Conservation (phyloP, 53 echinoderm and acorn worm genomes). For the Patiria pectinifera region DNA sequence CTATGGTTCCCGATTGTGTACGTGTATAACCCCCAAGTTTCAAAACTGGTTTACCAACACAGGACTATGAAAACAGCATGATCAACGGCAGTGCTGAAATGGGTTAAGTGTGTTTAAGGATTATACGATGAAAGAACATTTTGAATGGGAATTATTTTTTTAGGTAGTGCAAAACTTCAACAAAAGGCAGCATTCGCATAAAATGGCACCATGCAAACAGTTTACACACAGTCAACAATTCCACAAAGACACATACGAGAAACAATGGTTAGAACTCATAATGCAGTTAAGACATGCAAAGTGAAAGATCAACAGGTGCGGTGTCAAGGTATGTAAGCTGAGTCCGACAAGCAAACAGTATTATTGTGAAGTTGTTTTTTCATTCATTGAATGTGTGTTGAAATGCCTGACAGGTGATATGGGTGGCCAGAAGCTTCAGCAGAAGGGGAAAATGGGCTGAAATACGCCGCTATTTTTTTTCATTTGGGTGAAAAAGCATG, state of each 20-base stretch:
- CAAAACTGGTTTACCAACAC: not conserved
- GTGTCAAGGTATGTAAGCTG: constrained; percentile 45
- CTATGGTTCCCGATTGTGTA: not conserved
- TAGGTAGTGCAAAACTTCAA: constrained; percentile 8
- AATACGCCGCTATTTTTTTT: constrained; percentile 37
- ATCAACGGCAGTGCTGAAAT: constrained; percentile 18
- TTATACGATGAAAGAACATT: constrained; percentile 28
- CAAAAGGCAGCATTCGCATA: constrained; percentile 19
- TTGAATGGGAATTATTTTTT: not conserved
- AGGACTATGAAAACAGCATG: constrained; percentile 40
- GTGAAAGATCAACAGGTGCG: constrained; percentile 35
- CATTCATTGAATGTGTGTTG: constrained; percentile 46
- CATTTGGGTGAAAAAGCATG: constrained; percentile 50
- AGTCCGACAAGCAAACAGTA: constrained; percentile 36
- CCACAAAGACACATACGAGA: not conserved
- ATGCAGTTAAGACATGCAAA: constrained; percentile 40
- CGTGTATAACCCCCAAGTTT: not conserved
- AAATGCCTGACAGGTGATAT: constrained; percentile 43
- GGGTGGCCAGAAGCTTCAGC: constrained; percentile 56
- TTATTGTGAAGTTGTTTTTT: constrained; percentile 28
- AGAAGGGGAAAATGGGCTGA: constrained; percentile 44
- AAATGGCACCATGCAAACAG: constrained; percentile 29
- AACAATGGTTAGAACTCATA: constrained; percentile 38
- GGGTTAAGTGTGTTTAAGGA: constrained; percentile 54
- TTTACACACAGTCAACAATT: constrained; percentile 18